Base-by-base conservation (phyloP, 2,888 invertebrate species). In the Eupithecia vulgata region DNA sequence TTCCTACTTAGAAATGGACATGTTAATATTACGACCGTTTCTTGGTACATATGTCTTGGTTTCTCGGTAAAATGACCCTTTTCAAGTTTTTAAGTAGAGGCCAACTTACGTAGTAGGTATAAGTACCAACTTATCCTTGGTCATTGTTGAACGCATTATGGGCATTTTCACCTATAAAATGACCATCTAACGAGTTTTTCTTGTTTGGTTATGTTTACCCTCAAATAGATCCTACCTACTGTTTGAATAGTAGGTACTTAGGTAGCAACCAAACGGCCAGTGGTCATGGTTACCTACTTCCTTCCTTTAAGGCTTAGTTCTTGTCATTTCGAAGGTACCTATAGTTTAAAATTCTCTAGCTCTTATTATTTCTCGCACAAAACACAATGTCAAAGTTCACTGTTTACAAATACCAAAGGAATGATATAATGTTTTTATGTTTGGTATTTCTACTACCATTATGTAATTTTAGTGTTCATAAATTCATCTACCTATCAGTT, bases 141-240 rank as follows among this genome's bases (percentile, higher is more conserved):
- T 42, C 52, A 70, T 57, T 70, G 67, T 70, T 59, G 65, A 62
- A 62, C 65, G 69, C 42, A 48, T 62, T 40, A 64, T 65, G 65
- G 12, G 21, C 65, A 65, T 21, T 65, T 65, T 64, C 64, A 64
- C n/a, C 21, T 40, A 40, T 12, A 65, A 69, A 52, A 68, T 57
- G 52, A 68, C 64, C 62, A 48, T 71, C 70, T 74, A 73, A 69
- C 65, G 48, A 40, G 35, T 66, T 10, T 30, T 72, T 45, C 35
- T 66, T 74, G 64, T 71, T 79, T 72, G 21, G 57, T 42, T 13
- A 30, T 68, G 66, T 71, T 74, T 68, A 66, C 71, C 64, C 67
- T 70, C 73, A 76, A 71, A 76, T 65, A 65, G 61, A 76, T 65
- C 62, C 62, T 48, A 15, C 45, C 37, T 73, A 62, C 73, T 77